These are phyloP conservation scores for Paedocypris micromegethes DNA, from an alignment of 2,797 vertebrate species.

Conservation along the genomic window DNA sequence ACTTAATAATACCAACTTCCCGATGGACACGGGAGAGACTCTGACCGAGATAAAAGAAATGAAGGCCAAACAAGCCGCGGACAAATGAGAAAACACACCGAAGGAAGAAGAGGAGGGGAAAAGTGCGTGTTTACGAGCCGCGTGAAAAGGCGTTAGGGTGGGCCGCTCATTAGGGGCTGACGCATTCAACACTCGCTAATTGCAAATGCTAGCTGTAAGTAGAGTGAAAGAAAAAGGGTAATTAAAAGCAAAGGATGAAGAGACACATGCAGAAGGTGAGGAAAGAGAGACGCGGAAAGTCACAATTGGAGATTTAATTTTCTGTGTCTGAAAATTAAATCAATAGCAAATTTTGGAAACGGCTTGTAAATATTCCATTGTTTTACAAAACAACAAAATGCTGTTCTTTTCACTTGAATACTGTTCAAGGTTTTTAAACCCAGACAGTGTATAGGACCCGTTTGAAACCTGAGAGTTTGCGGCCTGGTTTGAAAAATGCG, in stretches of 20 bases:
- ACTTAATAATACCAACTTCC: conserved; percentile 12
- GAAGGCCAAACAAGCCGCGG: conserved; percentile 3
- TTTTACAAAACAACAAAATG: no score
- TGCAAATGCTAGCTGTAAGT: neutral
- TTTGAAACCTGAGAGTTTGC: no score
- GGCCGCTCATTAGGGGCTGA: no score
- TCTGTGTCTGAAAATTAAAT: conserved; percentile 36
- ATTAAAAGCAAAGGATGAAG: neutral
- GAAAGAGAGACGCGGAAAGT: conserved; percentile 11
- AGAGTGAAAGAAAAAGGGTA: neutral
- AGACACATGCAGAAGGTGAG: conserved; percentile 5
- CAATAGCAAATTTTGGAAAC: conserved; percentile 25
- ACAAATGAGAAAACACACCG: neutral
- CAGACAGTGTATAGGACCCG: no score
- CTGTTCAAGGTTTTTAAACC: no score
- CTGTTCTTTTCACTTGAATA: no score
- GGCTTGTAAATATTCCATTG: neutral
- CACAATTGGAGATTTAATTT: conserved; percentile 44
- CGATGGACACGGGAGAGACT: neutral
- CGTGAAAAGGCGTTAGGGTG: no score
- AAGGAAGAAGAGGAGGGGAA: no score
- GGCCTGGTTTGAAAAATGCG: no score
- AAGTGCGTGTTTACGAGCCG: no score
- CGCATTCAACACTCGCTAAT: neutral
- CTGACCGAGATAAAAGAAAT: conserved; percentile 8